Percentiles rank a stretch among this genome's conserved stretches.
phyloP scores from a whole-genome alignment of 1,140 invertebrate genomes.

The Pseudomyrmex gracilis region DNA sequence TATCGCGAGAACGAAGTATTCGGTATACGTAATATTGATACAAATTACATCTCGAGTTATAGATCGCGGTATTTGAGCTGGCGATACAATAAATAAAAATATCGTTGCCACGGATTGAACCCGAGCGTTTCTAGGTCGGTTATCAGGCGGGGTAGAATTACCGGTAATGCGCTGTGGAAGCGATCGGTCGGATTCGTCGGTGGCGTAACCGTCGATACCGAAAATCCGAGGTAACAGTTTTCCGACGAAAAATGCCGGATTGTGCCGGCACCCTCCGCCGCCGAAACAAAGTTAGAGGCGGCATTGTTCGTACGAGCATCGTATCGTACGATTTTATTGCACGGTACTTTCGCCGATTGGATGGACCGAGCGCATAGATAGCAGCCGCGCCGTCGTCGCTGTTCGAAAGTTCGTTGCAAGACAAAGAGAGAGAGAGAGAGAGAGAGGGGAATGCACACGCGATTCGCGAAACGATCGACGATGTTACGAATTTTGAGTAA shows the following conservation, averaged over 20 bases:
- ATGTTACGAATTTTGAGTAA: slow-evolving; percentile 57
- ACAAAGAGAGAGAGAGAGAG: slow-evolving; percentile 5
- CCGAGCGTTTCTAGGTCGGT: neutral
- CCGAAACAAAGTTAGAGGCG: slow-evolving; percentile 68
- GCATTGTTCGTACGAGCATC: slow-evolving; percentile 41
- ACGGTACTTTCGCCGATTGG: slow-evolving; percentile 66
- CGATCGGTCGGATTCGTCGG: slow-evolving; percentile 22
- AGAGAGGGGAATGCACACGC: neutral
- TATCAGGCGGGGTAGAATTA: neutral
- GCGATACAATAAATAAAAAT: neutral
- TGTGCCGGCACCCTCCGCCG: slow-evolving; percentile 5
- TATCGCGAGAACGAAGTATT: too few relatives aligned
- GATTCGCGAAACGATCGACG: slow-evolving; percentile 17
- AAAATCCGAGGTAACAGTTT: slow-evolving; percentile 43
- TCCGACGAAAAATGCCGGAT: slow-evolving; percentile 49
- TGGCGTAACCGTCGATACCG: slow-evolving; percentile 4
- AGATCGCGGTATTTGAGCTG: too few relatives aligned
- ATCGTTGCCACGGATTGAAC: neutral
- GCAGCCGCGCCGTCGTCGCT: slow-evolving; percentile 55
- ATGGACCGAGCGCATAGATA: slow-evolving; percentile 57
- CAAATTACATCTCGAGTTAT: too few relatives aligned
- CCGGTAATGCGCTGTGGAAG: neutral
- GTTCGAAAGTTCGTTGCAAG: slow-evolving; percentile 59
- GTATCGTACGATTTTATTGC: slow-evolving; percentile 71
- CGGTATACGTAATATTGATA: too few relatives aligned